These are phyloP conservation scores for Bugula neritina DNA, from an alignment of 2,888 invertebrate species.

Conservation along the genomic window DNA sequence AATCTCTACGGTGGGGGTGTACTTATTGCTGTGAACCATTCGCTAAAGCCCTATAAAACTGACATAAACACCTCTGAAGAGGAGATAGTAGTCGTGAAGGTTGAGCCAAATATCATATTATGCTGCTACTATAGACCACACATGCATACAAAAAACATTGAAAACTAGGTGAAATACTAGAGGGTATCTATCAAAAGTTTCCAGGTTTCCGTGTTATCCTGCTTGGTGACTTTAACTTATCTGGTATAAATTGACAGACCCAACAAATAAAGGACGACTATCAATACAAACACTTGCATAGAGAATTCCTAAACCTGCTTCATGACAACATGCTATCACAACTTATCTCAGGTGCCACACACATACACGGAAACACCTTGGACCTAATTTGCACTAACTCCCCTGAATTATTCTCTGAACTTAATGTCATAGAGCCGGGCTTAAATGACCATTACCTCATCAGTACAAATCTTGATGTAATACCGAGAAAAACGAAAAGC, in stretches of 20 bases:
- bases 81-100: not conserved
- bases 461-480: too few species aligned
- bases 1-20: not conserved
- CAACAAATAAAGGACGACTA: not conserved
- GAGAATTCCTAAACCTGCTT: not conserved
- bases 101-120: not conserved
- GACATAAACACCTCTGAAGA: not conserved
- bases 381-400: too few species aligned
- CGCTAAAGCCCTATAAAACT: too few species aligned
- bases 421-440: too few species aligned
- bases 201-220: not conserved
- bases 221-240: not conserved
- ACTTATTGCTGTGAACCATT: not conserved
- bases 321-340: too few species aligned
- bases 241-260: not conserved
- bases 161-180: not conserved
- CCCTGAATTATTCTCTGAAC: too few species aligned
- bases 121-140: conserved; percentile 7
- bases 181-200: not conserved
- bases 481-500: too few species aligned
- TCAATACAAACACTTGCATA: not conserved
- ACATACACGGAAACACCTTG: too few species aligned
- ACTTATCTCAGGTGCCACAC: too few species aligned
- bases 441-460: too few species aligned
- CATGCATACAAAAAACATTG: not conserved